Base-by-base conservation (phyloP, 2,113 vertebrate species). In the Macroglossus sobrinus region DNA sequence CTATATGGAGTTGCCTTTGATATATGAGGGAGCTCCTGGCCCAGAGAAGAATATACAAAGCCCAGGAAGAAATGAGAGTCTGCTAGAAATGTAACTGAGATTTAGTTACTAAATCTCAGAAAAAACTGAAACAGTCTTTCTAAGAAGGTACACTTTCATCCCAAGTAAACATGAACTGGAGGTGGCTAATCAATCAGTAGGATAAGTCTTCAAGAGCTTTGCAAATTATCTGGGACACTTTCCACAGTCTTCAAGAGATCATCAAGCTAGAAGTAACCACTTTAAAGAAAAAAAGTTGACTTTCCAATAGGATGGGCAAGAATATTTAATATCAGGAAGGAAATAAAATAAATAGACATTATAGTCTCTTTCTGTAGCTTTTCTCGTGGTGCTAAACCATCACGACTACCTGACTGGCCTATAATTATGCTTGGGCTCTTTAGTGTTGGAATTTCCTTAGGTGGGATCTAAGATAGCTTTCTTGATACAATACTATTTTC, bases 1-100 rank as follows among this genome's bases (percentile, higher is more conserved):
- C 84, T 92, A 93, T 61, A 93, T 88, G 94, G 80, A 96, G 87
- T 74, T 53, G 72, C 61, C 95, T 98, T 98, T 97, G 97, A 98
- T 97, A 88, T 93, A 47, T 1, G 57, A 84, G 61, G 80, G 78
- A 91, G 80, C 96, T 92, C 53, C 78, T 79, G 66, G 95, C 80
- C 93, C 76, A 59, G 66, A 93, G 74, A 96, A 93, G 75, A 90
- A 91, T 19, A 57, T 59, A 81, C 47, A 94, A 74, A 97, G 79
- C 38, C 14, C 55, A 82, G 33, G 35, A 94, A 96, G 57, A 93
- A 93, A 92, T 61, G 59, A 84, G 66, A 92, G 30, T 24, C 80
- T 91, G 43, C 63, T 82, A 95, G 57, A 30, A 91, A 88, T 74
- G 40, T 57, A 88, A 91, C 24, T 89, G 94, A 82, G 50, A 66